Evolutionary conservation across 2,888 invertebrate species (phyloP).

Genomic region (Drosophila prostipennis): DNA sequence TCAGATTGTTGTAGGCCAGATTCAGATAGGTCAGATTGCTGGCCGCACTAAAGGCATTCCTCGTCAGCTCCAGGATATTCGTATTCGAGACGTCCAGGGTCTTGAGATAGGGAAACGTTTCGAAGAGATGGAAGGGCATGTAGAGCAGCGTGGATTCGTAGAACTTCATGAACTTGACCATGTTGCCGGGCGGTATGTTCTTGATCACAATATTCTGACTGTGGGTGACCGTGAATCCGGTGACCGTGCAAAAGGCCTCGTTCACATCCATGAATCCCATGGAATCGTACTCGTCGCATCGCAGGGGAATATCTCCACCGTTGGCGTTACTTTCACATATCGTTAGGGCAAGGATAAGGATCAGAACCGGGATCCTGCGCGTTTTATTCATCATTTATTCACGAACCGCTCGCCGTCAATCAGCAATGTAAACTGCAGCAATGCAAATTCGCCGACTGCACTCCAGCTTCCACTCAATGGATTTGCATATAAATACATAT

Average conservation of each 20-base stretch:
- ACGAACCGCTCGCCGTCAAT: constrained; percentile 47
- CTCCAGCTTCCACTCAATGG: constrained; percentile 19
- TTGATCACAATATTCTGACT: constrained; percentile 82
- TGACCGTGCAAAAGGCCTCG: constrained; percentile 82
- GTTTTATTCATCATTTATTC: constrained; percentile 37
- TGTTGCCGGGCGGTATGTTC: constrained; percentile 72
- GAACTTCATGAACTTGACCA: constrained; percentile 83
- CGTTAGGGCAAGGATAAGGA: constrained; percentile 11
- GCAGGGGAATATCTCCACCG: constrained; percentile 80
- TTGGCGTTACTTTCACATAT: not conserved
- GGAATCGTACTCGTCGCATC: constrained; percentile 83
- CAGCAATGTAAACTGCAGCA: constrained; percentile 48
- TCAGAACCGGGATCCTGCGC: not conserved
- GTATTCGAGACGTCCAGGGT: constrained; percentile 82
- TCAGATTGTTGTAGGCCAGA: constrained; percentile 81
- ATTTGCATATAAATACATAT: constrained; percentile 1
- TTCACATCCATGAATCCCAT: constrained; percentile 76
- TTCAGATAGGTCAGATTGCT: constrained; percentile 79
- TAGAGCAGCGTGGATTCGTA: constrained; percentile 82
- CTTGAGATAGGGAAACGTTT: constrained; percentile 77
- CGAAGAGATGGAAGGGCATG: constrained; percentile 83
- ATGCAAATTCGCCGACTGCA: constrained; percentile 2
- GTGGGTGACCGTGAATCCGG: constrained; percentile 82
- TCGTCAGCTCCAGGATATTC: constrained; percentile 80
- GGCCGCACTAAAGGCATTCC: constrained; percentile 82